Percentiles rank a stretch among this genome's conserved stretches.
These are phyloP conservation scores for Sinhomidia bicolor DNA, from an alignment of 2,888 invertebrate genomes.

Conservation along the genomic window DNA sequence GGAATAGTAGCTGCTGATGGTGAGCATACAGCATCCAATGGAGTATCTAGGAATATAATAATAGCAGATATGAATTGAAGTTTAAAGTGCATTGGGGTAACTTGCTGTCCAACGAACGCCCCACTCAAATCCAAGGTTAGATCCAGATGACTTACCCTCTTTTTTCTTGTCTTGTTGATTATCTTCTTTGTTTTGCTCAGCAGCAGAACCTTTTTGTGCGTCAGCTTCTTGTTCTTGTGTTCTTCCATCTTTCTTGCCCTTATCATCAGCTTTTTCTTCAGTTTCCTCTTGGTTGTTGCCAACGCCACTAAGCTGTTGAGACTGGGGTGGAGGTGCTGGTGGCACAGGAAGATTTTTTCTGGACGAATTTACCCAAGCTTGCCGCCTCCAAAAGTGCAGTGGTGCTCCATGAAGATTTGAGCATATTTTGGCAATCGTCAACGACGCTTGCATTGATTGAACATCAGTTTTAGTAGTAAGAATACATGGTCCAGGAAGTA, in stretches of 20 bases:
- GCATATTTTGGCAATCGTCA: background rate
- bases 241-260: no score
- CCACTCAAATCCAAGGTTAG: background rate
- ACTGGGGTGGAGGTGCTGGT: background rate
- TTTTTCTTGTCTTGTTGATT: background rate
- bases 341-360: background rate
- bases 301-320: background rate
- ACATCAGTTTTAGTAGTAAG: background rate
- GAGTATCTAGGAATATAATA: background rate
- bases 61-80: background rate
- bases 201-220: background rate
- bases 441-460: background rate
- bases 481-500: background rate
- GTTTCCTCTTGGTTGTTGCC: background rate
- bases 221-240: background rate
- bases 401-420: background rate
- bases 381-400: background rate
- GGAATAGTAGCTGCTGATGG: background rate
- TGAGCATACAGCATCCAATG: background rate
- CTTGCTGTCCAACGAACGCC: background rate
- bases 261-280: background rate
- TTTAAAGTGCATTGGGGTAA: no score
- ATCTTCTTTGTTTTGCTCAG: background rate
- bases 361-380: background rate
- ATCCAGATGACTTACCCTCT: background rate